These are phyloP conservation scores for Syrrhaptes paradoxus DNA, from an alignment of 2,113 vertebrate species.

Conservation along the genomic window DNA sequence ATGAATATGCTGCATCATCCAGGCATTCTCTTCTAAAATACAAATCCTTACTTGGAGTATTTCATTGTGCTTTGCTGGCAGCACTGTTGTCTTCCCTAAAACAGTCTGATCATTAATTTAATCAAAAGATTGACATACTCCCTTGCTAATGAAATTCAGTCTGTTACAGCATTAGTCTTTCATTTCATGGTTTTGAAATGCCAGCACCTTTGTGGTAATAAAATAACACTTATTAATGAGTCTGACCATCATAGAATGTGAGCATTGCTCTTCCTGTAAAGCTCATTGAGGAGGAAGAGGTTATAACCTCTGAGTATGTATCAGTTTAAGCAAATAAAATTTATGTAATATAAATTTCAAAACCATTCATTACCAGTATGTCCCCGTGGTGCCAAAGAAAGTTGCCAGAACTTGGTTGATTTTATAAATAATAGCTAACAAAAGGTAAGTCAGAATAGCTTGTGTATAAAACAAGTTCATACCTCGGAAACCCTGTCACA, in stretches of 20 bases:
- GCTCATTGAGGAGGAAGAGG: not conserved
- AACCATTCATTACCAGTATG: rapidly evolving
- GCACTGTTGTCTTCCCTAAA: not conserved
- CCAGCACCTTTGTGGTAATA: not conserved
- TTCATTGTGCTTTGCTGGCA: not conserved
- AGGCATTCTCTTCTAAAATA: slow-evolving; percentile 1
- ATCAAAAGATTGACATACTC: not conserved
- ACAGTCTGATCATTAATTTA: not conserved
- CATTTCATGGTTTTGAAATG: not conserved
- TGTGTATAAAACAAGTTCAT: not conserved
- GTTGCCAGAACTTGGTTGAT: not conserved
- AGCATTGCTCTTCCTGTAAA: not conserved
- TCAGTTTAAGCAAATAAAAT: not conserved
- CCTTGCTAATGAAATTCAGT: not conserved
- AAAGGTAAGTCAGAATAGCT: not conserved
- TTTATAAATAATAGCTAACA: not conserved
- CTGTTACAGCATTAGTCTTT: not conserved
- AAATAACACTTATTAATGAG: not conserved
- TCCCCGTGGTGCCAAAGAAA: not conserved
- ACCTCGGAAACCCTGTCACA: not conserved
- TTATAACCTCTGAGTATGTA: not conserved
- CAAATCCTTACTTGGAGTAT: not conserved
- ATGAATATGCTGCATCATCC: not conserved
- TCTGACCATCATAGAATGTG: not conserved
- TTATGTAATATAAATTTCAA: not conserved